Evolutionary conservation across 2,797 vertebrate genomes (phyloP), one percentile per base, ranked within the genome.

Genomic region (Enteromius treurensis): DNA sequence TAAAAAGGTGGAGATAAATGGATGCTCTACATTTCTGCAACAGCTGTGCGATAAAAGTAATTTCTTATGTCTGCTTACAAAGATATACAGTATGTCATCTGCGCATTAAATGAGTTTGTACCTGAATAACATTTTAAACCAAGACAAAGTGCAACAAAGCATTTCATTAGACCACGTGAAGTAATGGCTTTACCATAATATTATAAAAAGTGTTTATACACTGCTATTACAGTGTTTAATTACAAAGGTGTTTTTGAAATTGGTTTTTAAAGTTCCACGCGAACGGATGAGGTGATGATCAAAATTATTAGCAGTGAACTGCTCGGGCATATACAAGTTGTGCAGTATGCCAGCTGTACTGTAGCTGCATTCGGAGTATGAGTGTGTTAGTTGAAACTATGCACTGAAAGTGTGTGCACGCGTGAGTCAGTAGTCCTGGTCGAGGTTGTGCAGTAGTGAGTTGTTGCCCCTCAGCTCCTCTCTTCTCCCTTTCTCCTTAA

Each of bases 401-500:
- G 29, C 60, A 62, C 58, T 68, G 21, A 26, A 47, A 55, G 53
- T 70, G 74, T 74, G 77, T 87, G 75, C 90, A 45, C 81, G 83
- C 81, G 74, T 88, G 86, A 87, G 81, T 95, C 92, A 95, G 92
- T 92, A 92, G 92, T 94, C 93, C 92, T 93, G 93, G 92, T 95
- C 92, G 92, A 94, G 93, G 93, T 95, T 95, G 92, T 82, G 92
- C 90, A 93, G 92, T 87, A 95, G 89, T 91, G 92, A 93, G 93
- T 91, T 91, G 92, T 91, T 93, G 89, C 88, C 89, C 93, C 93
- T 89, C 92, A 94, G 91, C 90, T 93, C 92, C 90, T 96, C 95
- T 95, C 95, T 96, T 94, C 95, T 95, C 92, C 94, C 95, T 94
- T 96, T 96, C 94, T 96, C 96, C 96, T 94, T 95, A 89, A 94